Conservation (phyloP, 2,888 invertebrate species). For the Cremastinae sp. region DNA sequence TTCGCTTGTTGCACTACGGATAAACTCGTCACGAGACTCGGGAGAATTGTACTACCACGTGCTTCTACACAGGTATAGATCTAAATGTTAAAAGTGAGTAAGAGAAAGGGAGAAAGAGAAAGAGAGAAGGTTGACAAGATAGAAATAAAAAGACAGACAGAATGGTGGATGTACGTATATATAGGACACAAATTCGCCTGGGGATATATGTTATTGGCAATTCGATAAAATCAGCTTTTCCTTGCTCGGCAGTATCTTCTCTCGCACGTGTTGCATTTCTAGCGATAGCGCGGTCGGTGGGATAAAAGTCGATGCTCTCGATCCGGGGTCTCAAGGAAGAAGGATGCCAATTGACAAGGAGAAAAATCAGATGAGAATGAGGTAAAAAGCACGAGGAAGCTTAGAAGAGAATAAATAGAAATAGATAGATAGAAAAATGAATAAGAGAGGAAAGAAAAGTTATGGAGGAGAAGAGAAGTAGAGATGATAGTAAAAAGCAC, state of each 20-base stretch:
- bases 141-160: background rate
- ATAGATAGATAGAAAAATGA: constrained; percentile 25
- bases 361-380: background rate
- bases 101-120: background rate
- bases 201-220: constrained; percentile 44
- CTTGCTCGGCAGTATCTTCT: constrained; percentile 1
- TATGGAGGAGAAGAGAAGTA: no score
- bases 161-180: constrained; percentile 2
- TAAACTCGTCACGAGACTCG: constrained; percentile 58
- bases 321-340: constrained; percentile 23
- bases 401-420: constrained; percentile 12
- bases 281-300: background rate
- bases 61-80: constrained; percentile 5
- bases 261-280: constrained; percentile 50
- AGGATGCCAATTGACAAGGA: background rate
- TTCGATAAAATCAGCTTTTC: constrained; percentile 51
- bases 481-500: no score
- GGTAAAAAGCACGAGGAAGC: background rate
- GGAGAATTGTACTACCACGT: constrained; percentile 21
- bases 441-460: background rate
- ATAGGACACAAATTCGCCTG: constrained; percentile 28
- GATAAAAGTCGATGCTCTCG: constrained; percentile 25
- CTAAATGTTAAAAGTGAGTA: background rate
- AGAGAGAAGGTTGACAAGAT: constrained; percentile 1
- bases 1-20: constrained; percentile 61